Evolutionary conservation across 2,888 invertebrate genomes (phyloP), one percentile per base, ranked within the genome.

Genomic region (Drosophila stalkeri): DNA sequence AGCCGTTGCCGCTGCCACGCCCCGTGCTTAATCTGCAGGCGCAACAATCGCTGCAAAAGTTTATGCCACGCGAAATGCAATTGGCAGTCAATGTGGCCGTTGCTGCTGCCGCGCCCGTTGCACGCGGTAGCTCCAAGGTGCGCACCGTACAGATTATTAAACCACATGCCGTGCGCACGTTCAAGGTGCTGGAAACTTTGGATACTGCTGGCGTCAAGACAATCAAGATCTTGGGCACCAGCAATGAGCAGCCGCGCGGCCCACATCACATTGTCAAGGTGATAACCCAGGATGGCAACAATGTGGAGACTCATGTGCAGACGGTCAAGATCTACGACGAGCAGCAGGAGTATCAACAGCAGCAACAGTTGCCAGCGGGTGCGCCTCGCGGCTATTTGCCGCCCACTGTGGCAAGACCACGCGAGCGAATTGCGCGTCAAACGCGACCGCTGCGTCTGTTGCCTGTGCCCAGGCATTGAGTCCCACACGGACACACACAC

Each of bases 131-230:
- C 59, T 72, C 87, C 27, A 89, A 86, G 4, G 77, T 92, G 39
- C 92, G 92, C 23, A 92, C 91, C 2, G 88, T 92, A 1, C 92
- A 92, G 70, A 92, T 92, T 41, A 80, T 91, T 5, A 89, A 91
- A 54, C 70, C 81, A 0, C 77, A 83, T 59, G 68, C 73, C 0
- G 81, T 86, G 3, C 90, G 90, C 27, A 92, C 91, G 1, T 81
- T 92, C 37, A 89, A 89, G 72, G 90, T 92, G 41, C 77, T 91
- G 1, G 92, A 92, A 51, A 86, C 89, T 0, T 62, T 89, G 18
- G 92, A 91, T 62, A 75, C 81, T 16, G 68, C 75, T 3, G 92
- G 92, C 16, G 89, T 90, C 16, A 92, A 91, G 62, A 92, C 92
- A 0, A 91, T 92, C 23, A 90, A 92, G 56, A 91, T 92, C 7